A percentile compares a stretch with the other conserved stretches of the same genome.
These are phyloP conservation scores for Rhagonycha fulva DNA, from an alignment of 2,888 invertebrate species.

Conservation along the genomic window DNA sequence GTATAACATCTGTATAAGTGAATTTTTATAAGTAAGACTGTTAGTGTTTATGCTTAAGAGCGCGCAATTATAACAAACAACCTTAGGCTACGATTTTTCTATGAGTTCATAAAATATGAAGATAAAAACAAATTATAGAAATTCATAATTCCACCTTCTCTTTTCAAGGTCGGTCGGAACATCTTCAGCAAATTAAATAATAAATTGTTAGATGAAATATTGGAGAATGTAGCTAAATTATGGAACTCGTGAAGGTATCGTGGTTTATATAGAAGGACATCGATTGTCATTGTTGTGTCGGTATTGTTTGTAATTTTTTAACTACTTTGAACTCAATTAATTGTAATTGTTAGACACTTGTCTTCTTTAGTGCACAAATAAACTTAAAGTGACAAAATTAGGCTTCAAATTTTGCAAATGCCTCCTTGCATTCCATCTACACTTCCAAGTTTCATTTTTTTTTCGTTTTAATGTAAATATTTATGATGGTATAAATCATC, in stretches of 20 bases:
- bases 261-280: conserved; percentile 20
- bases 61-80: conserved; percentile 33
- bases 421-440: neutral
- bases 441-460: neutral
- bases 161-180: conserved; percentile 34
- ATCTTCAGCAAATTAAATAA: conserved; percentile 32
- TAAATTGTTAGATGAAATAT: conserved; percentile 25
- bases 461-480: neutral
- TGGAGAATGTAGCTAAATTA: conserved; percentile 13
- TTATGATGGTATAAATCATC: neutral
- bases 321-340: conserved; percentile 21
- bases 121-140: conserved; percentile 31
- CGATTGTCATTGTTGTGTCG: conserved; percentile 20
- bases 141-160: conserved; percentile 34
- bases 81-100: conserved; percentile 33
- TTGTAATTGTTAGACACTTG: conserved; percentile 23
- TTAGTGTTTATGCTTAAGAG: conserved; percentile 25
- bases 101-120: conserved; percentile 29
- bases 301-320: conserved; percentile 23
- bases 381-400: neutral
- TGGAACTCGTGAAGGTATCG: conserved; percentile 12
- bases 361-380: neutral
- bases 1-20: no score
- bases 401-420: neutral
- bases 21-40: no score